phyloP scores from a whole-genome alignment of 2,888 invertebrate species.

The Philereme transversata region DNA sequence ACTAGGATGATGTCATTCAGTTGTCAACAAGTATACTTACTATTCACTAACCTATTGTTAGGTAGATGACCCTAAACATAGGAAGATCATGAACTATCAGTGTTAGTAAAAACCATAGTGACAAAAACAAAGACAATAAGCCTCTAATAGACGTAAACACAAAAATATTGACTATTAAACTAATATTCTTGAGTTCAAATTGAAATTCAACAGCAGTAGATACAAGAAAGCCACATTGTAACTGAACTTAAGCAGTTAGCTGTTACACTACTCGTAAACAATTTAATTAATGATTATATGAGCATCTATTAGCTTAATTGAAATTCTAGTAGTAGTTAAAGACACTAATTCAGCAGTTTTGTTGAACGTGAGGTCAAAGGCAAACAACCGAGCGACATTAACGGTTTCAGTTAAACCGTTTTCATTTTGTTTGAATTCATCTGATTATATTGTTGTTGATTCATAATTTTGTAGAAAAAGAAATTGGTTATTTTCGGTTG shows the following conservation, averaged over 20 bases:
- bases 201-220: slow-evolving; percentile 9
- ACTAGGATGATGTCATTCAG: neutral
- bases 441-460: neutral
- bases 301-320: slow-evolving; percentile 33
- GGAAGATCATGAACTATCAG: neutral
- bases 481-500: neutral
- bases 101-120: neutral
- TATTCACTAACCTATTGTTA: neutral
- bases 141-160: neutral
- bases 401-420: slow-evolving; percentile 39
- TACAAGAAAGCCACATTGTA: neutral
- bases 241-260: slow-evolving; percentile 15
- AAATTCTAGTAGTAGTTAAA: slow-evolving; percentile 33
- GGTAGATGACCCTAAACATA: neutral
- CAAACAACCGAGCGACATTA: slow-evolving; percentile 53
- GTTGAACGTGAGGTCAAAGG: slow-evolving; percentile 54
- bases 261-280: slow-evolving; percentile 36
- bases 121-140: neutral
- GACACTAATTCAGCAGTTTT: slow-evolving; percentile 31
- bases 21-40: neutral
- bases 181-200: neutral
- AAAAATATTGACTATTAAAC: neutral
- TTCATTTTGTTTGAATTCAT: slow-evolving; percentile 26
- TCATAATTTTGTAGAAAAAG: neutral
- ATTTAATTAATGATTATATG: slow-evolving; percentile 35